phyloP scores from a whole-genome alignment of 2,797 vertebrate genomes.

The Microctenopoma stevenorrisi region DNA sequence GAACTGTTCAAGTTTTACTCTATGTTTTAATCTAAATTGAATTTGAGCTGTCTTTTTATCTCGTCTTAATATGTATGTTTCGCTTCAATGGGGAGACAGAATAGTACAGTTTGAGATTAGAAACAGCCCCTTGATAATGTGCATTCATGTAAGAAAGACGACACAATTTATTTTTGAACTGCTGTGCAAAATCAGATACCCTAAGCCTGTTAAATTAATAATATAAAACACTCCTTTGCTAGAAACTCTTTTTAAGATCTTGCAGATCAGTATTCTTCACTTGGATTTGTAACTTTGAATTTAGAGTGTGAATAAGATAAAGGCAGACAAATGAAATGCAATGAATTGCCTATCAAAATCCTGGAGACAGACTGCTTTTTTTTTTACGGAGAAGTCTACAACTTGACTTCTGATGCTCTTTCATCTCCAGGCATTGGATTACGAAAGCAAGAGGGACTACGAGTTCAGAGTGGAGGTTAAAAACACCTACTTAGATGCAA shows the following conservation, averaged over 20 bases:
- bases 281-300: conserved; percentile 66
- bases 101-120: conserved; percentile 54
- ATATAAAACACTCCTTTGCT: conserved; percentile 48
- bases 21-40: conserved; percentile 29
- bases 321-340: conserved; percentile 68
- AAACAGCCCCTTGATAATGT: conserved; percentile 51
- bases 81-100: conserved; percentile 56
- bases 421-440: conserved; percentile 91
- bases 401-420: conserved; percentile 63
- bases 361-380: conserved; percentile 33
- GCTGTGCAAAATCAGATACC: conserved; percentile 60
- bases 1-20: conserved; percentile 11
- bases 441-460: conserved; percentile 91
- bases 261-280: conserved; percentile 56
- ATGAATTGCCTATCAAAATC: conserved; percentile 61
- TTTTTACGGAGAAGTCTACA: conserved; percentile 36
- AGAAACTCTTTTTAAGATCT: conserved; percentile 34
- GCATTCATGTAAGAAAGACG: conserved; percentile 43
- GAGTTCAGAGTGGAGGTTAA: conserved; percentile 92
- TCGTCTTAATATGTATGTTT: conserved; percentile 32
- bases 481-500: conserved; percentile 91
- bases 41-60: conserved; percentile 21
- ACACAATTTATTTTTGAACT: conserved; percentile 47
- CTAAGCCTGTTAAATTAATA: conserved; percentile 65
- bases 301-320: conserved; percentile 63